A percentile compares a stretch with the other conserved stretches of the same genome.
phyloP scores from a whole-genome alignment of 2,888 invertebrate genomes.

The Hofmannophila pseudospretella region DNA sequence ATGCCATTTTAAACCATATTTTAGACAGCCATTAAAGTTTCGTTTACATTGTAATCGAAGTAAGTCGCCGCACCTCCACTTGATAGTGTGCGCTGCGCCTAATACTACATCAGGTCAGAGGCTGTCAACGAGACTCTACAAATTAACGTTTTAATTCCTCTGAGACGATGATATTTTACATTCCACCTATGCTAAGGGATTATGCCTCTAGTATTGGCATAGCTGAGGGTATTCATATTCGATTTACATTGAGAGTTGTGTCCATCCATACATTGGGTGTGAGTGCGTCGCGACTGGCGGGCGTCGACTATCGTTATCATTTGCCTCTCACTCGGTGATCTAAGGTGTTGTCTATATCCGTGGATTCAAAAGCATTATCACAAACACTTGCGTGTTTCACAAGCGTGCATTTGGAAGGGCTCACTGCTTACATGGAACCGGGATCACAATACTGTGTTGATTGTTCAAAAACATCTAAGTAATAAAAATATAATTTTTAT shows the following conservation, averaged over 20 bases:
- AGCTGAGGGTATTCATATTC: constrained; percentile 5
- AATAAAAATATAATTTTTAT: no score
- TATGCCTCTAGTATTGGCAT: no score
- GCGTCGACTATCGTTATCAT: constrained; percentile 51
- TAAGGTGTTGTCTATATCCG: constrained; percentile 44
- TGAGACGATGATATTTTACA: no score
- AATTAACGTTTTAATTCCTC: no score
- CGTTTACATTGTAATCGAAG: no score
- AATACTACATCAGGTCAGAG: no score
- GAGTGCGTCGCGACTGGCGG: constrained; percentile 64
- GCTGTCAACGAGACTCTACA: no score
- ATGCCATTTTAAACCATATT: no score
- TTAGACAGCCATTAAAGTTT: no score
- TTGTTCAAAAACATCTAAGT: constrained; percentile 55
- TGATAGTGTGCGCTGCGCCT: no score
- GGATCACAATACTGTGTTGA: constrained; percentile 40
- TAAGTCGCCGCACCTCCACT: no score
- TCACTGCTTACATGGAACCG: constrained; percentile 73
- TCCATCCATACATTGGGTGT: constrained; percentile 42
- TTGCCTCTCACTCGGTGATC: constrained; percentile 71
- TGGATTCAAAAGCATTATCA: constrained; percentile 48
- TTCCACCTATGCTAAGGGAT: no score
- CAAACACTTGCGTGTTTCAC: constrained; percentile 56
- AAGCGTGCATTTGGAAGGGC: constrained; percentile 63
- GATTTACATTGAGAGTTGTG: constrained; percentile 12